Base-by-base conservation (phyloP, 2,113 vertebrate species). In the Oxyruncus cristatus region DNA sequence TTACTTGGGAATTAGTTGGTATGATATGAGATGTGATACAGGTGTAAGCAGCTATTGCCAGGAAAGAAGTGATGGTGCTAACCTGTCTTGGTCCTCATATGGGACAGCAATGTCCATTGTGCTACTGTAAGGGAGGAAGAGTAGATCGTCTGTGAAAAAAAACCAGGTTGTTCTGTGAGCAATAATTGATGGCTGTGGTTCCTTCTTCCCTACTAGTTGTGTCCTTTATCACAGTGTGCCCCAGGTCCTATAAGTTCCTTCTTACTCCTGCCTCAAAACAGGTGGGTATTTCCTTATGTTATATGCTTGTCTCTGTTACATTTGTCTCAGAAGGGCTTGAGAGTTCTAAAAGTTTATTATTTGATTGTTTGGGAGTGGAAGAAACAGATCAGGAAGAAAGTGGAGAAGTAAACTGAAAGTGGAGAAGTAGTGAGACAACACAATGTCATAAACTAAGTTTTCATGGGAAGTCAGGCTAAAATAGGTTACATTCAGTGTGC, bases 201-300 rank as follows among this genome's bases (percentile, higher is more conserved):
- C 55, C 18, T 55, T 61, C 12, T 61, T 87, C 33, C 19, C 35
- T 73, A 3, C 49, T 42, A 30, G 15, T 14, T 74, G 5, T 74
- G 15, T 59, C 33, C 28, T 63, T 72, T 58, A 26, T 52, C 11
- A 65, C 19, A 19, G 26, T 44, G 12, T 91, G 39, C 10, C 11
- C 9, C 2, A 0, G 7, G 7, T 46, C 17, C 28, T 5, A 0
- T 46, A 44, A 55, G 6, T 28, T 79, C 11, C 35, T 67, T 55
- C 28, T 23, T 59, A 16, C 27, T 52, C 20, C 19, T 89, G 5
- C 46, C 41, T 87, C 37, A 82, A 61, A 89, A 66, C 14, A 11
- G 5, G 12, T 55, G 44, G 15, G 1, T 66, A 27, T 77, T 91
- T 84, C 14, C 49, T 27, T 20, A 12, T 0, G 10, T 39, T 68